phyloP scores from a whole-genome alignment of 2,888 invertebrate species.

The Scelioninae gen. 2 region DNA sequence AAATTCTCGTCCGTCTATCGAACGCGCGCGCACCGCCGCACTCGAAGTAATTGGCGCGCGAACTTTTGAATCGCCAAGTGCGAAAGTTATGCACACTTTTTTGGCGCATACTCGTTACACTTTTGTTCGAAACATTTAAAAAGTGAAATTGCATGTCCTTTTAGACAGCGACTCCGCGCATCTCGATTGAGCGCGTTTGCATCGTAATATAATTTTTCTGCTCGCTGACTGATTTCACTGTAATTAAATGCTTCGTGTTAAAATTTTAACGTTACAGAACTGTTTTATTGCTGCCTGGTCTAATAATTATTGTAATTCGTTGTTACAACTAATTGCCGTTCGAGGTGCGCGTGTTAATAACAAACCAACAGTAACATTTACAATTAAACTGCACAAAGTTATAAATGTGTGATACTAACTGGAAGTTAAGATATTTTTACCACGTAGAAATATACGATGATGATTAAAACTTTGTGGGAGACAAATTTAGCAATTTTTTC shows the following conservation, averaged over 20 bases:
- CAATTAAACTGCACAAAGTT: too few species aligned
- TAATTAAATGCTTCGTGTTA: conserved; percentile 45
- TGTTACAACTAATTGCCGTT: conserved; percentile 20
- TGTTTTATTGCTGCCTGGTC: conserved; percentile 42
- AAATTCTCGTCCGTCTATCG: conserved; percentile 64
- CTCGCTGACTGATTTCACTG: conserved; percentile 54
- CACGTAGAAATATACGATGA: too few species aligned
- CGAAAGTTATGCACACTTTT: conserved; percentile 46
- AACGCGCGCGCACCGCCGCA: conserved; percentile 4
- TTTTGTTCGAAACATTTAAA: conserved; percentile 55
- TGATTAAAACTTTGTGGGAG: too few species aligned
- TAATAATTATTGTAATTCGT: conserved; percentile 49
- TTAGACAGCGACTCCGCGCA: conserved; percentile 26
- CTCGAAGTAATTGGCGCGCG: conserved; percentile 40
- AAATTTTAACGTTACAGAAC: conserved; percentile 33
- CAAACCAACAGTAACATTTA: too few species aligned
- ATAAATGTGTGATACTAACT: too few species aligned
- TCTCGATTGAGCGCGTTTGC: conserved; percentile 7
- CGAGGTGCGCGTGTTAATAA: too few species aligned
- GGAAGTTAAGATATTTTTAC: too few species aligned
- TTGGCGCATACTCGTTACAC: conserved; percentile 51
- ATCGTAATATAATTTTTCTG: conserved; percentile 47
- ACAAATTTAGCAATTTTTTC: too few species aligned
- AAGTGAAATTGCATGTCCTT: conserved; percentile 54
- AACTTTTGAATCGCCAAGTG: conserved; percentile 36